Conservation (phyloP, 2,888 invertebrate species). For the Diarsia rubi region DNA sequence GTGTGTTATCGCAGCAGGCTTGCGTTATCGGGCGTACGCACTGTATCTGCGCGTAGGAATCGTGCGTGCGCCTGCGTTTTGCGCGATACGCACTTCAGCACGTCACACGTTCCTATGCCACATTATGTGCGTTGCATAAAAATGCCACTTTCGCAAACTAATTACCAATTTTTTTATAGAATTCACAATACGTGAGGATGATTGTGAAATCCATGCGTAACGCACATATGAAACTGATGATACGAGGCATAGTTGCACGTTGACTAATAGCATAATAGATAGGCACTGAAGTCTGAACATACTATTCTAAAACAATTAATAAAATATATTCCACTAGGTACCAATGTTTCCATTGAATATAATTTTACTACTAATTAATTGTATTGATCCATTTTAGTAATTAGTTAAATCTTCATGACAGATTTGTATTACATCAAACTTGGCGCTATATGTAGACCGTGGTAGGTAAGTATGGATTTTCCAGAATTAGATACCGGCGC, state of each 20-base stretch:
- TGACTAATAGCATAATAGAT: conserved; percentile 66
- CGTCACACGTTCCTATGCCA: conserved; percentile 77
- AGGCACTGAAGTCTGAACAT: conserved; percentile 62
- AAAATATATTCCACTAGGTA: neutral
- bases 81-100: conserved; percentile 81
- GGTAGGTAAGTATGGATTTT: conserved; percentile 8
- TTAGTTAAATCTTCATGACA: neutral
- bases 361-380: conserved; percentile 17
- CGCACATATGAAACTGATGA: conserved; percentile 83
- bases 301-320: conserved; percentile 50
- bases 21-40: conserved; percentile 82
- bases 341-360: conserved; percentile 15
- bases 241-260: conserved; percentile 75
- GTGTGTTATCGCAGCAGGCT: conserved; percentile 80
- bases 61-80: conserved; percentile 86
- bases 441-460: neutral
- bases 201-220: conserved; percentile 86
- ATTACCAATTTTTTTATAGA: conserved; percentile 79
- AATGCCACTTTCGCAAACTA: conserved; percentile 86
- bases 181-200: conserved; percentile 86
- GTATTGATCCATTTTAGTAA: conserved; percentile 24
- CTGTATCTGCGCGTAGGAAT: conserved; percentile 83
- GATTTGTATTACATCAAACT: conserved; percentile 12
- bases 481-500: conserved; percentile 9
- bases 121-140: conserved; percentile 77